A percentile compares a stretch with the other conserved stretches of the same genome.
These are phyloP conservation scores for Schizopygopsis malacanthus DNA, from an alignment of 2,797 vertebrate species.

Conservation along the genomic window DNA sequence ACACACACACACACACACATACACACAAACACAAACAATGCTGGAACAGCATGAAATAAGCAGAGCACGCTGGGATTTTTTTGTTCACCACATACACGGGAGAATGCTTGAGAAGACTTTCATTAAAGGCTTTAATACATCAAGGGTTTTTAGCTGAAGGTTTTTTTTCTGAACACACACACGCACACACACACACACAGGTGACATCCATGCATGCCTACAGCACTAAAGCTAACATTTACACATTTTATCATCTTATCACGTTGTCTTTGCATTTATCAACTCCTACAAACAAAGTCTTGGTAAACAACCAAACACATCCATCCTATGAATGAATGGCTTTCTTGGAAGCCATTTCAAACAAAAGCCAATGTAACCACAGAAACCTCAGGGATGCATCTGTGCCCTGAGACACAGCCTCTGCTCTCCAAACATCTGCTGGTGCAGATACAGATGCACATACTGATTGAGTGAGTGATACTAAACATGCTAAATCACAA, in stretches of 20 bases:
- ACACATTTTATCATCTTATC: constrained; percentile 19
- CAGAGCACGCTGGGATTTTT: constrained; percentile 43
- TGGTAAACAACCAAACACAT: constrained; percentile 12
- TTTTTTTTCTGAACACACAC: constrained; percentile 6
- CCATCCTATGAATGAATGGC: constrained; percentile 12
- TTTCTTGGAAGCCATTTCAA: constrained; percentile 7
- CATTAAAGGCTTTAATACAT: constrained; percentile 48
- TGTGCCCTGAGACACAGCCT: background rate
- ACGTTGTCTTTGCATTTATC: constrained; percentile 9
- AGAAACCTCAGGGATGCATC: constrained; percentile 1
- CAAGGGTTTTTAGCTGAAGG: constrained; percentile 36
- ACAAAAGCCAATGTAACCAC: constrained; percentile 8
- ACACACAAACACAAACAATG: constrained; percentile 13
- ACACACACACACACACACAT: constrained; percentile 26
- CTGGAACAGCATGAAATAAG: constrained; percentile 33
- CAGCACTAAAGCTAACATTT: constrained; percentile 12
- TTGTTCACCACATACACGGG: constrained; percentile 34
- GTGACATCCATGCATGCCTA: constrained; percentile 4
- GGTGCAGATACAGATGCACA: constrained; percentile 6
- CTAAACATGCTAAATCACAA: background rate
- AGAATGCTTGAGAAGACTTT: constrained; percentile 46
- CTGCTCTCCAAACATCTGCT: constrained; percentile 26
- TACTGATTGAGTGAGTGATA: background rate
- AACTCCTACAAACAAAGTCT: constrained; percentile 40
- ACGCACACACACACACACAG: background rate